Percentiles rank a stretch among this genome's conserved stretches.
Conservation (phyloP, 1,140 invertebrate species). For the Potamilus streckersoni region DNA sequence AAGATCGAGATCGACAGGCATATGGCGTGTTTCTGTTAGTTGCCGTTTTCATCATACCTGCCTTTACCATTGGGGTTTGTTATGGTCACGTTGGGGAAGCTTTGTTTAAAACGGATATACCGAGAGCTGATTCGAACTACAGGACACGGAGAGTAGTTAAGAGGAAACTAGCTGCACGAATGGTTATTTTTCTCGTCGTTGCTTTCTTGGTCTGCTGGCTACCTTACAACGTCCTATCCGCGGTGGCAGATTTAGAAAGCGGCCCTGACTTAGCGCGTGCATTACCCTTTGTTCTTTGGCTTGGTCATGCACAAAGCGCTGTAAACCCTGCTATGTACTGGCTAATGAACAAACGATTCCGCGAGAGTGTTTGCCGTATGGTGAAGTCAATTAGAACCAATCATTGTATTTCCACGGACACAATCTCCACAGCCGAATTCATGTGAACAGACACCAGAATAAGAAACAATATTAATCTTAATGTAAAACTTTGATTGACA, state of each 20-base stretch:
- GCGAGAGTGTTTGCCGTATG: conserved; percentile 40
- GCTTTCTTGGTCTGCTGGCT: conserved; percentile 96
- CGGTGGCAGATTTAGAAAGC: conserved; percentile 75
- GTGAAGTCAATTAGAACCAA: conserved; percentile 32
- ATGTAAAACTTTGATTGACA: too few species aligned
- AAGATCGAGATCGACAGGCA: conserved; percentile 60
- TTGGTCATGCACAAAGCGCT: conserved; percentile 83
- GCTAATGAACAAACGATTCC: conserved; percentile 77
- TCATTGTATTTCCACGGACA: background rate
- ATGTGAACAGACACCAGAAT: too few species aligned
- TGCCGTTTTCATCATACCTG: conserved; percentile 70
- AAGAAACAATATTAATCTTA: too few species aligned
- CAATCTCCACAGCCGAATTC: too few species aligned
- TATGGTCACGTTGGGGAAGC: conserved; percentile 68
- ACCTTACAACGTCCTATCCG: conserved; percentile 81
- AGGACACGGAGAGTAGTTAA: conserved; percentile 78
- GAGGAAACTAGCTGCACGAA: conserved; percentile 88
- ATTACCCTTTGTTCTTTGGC: conserved; percentile 73
- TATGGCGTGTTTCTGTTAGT: conserved; percentile 71
- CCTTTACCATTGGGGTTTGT: conserved; percentile 68
- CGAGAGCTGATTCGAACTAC: conserved; percentile 70
- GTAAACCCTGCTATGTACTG: conserved; percentile 84
- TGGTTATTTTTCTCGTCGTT: conserved; percentile 91
- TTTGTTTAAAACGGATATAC: conserved; percentile 72
- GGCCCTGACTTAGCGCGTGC: conserved; percentile 45